Evolutionary conservation across 2,888 invertebrate species (phyloP), one percentile per base, ranked within the genome.

Genomic region (Malthinus flaveolus): DNA sequence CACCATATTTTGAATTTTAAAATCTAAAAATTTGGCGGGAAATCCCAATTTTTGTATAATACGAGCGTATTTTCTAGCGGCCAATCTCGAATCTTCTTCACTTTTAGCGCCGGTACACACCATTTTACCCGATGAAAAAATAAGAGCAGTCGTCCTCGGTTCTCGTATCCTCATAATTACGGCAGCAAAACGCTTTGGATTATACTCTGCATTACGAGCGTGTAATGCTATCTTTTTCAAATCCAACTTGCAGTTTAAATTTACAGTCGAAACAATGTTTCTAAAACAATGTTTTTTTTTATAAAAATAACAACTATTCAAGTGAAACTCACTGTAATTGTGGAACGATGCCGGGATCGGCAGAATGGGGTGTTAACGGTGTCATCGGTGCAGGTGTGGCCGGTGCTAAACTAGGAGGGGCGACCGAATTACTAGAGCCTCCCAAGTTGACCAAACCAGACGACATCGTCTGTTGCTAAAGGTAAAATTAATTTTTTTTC

Each of bases 151-250:
- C 1, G 91, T 98, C 79, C 97, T 82, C 0, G 92, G 92, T 78
- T 92, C 97, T 71, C 84, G 86, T 79, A 87, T 93, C 73, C 97
- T 84, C 98, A 99, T 99, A 54, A 99, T 98, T 3, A 99, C 97
- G 35, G 98, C 98, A 49, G 97, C 97, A 83, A 99, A 99, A 73
- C 98, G 90, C 80, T 98, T 98, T 7, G 98, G 98, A 79, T 99
- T 99, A 76, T 98, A 99, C 79, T 99, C 98, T 1, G 98, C 98
- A 82, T 99, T 99, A 76, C 98, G 88, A 0, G 98, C 97, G 77
- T 97, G 97, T 1, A 98, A 81, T 0, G 98, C 97, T 69, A 99
- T 99, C 80, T 93, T 95, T 75, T 98, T 97, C 61, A 99, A 82
- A 75, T 99, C 97, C 66, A 98, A 80, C 79, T 94, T 95, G 77